Conservation (phyloP, 2,113 vertebrate species). For the Tenrec ecaudatus region DNA sequence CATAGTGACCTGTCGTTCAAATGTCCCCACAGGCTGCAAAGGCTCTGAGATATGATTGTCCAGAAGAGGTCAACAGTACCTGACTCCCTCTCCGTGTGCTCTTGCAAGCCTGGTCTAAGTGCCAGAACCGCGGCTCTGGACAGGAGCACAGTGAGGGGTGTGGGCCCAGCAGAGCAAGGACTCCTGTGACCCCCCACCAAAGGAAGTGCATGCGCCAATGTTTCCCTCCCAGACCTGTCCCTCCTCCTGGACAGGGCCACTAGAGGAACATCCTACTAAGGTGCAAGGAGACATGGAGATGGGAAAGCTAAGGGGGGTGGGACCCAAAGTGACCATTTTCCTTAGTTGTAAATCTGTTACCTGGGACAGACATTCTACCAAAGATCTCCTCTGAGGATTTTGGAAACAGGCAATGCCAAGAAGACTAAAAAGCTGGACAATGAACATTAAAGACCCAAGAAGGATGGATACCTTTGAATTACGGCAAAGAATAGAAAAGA, state of each 20-base stretch:
- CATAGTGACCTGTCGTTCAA: not conserved
- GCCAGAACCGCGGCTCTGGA: not conserved
- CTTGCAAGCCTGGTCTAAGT: not conserved
- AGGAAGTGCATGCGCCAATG: not conserved
- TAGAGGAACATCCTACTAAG: not conserved
- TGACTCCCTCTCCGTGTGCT: accelerated
- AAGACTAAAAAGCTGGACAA: not conserved
- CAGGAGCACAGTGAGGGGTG: not conserved
- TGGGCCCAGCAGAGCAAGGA: not conserved
- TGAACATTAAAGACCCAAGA: too few relatives aligned
- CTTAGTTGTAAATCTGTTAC: not conserved
- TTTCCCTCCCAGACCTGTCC: not conserved
- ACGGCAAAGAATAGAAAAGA: too few relatives aligned
- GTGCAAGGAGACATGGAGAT: not conserved
- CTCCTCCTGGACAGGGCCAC: not conserved
- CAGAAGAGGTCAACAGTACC: not conserved
- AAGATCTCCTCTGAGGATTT: constrained; percentile 61
- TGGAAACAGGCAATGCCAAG: constrained; percentile 66
- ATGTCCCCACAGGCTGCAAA: not conserved
- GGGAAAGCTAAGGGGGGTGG: not conserved
- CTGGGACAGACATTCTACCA: constrained; percentile 46
- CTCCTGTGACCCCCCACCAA: not conserved
- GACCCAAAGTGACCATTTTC: not conserved
- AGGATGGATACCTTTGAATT: too few relatives aligned
- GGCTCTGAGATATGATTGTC: not conserved